These are phyloP conservation scores for Diadophis punctatus DNA, from an alignment of 2,113 vertebrate genomes.

Conservation along the genomic window DNA sequence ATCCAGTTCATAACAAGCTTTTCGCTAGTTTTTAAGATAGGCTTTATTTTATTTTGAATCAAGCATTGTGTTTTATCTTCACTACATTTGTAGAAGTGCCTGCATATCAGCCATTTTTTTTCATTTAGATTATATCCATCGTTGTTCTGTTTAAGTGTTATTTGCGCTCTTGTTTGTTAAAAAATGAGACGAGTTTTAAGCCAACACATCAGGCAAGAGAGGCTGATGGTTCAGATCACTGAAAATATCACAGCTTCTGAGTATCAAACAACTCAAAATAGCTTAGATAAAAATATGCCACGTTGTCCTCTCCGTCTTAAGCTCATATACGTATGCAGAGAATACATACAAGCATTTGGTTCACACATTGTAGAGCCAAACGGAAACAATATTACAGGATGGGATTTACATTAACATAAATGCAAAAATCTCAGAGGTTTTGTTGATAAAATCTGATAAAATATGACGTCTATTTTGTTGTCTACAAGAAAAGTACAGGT, in stretches of 20 bases:
- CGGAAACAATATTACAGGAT: neutral
- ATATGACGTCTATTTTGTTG: neutral
- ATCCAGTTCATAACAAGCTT: neutral
- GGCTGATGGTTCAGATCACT: neutral
- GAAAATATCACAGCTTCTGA: neutral
- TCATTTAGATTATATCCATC: neutral
- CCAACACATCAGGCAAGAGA: neutral
- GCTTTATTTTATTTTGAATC: neutral
- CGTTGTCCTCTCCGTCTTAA: neutral
- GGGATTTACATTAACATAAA: neutral
- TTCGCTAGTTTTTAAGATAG: neutral
- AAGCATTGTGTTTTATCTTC: neutral
- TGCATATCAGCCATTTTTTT: neutral
- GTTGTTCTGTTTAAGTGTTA: neutral
- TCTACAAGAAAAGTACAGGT: neutral
- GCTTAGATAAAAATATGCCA: neutral
- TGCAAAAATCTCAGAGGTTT: neutral
- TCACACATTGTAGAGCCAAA: neutral
- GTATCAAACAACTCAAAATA: neutral
- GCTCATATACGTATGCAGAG: neutral
- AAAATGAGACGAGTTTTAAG: neutral
- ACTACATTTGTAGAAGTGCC: neutral
- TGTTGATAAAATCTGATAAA: neutral
- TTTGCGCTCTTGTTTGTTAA: neutral
- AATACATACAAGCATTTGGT: neutral